These are phyloP conservation scores for Heptranchias perlo DNA, from an alignment of 2,113 vertebrate genomes.

Conservation along the genomic window DNA sequence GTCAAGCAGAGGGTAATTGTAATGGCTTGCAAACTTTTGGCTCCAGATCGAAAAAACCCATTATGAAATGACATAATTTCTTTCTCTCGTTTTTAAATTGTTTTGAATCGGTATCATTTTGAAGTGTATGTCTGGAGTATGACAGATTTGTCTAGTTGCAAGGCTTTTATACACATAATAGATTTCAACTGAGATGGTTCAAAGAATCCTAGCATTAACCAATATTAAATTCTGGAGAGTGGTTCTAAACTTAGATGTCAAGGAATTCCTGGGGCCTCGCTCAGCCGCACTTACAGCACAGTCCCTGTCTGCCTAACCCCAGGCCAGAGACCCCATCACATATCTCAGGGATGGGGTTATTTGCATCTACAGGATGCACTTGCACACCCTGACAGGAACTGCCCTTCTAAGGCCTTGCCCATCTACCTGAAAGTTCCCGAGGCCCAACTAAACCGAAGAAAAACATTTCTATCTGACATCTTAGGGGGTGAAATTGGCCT, in stretches of 20 bases:
- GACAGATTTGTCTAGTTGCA: neutral
- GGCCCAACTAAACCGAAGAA: neutral
- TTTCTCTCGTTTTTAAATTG: conserved; percentile 14
- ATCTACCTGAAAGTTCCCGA: neutral
- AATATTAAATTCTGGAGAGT: neutral
- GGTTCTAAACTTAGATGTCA: neutral
- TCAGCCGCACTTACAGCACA: too few relatives aligned
- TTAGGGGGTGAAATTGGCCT: neutral
- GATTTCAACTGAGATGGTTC: neutral
- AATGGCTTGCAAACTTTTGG: conserved; percentile 14
- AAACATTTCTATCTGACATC: neutral
- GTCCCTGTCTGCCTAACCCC: neutral
- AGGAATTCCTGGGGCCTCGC: neutral
- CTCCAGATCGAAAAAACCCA: conserved; percentile 4
- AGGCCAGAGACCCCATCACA: neutral
- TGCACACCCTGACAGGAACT: neutral
- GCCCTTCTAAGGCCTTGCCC: neutral
- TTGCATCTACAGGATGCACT: neutral
- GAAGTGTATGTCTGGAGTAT: neutral
- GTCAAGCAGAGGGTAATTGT: conserved; percentile 22
- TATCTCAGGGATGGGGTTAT: neutral
- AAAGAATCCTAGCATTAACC: neutral
- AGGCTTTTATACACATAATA: neutral
- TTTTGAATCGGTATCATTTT: neutral
- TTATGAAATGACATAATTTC: conserved; percentile 17